A percentile compares a stretch with the other conserved stretches of the same genome.
Conservation (phyloP, 92 coral and sea anemone genomes). For the Anthopleura xanthogrammica region DNA sequence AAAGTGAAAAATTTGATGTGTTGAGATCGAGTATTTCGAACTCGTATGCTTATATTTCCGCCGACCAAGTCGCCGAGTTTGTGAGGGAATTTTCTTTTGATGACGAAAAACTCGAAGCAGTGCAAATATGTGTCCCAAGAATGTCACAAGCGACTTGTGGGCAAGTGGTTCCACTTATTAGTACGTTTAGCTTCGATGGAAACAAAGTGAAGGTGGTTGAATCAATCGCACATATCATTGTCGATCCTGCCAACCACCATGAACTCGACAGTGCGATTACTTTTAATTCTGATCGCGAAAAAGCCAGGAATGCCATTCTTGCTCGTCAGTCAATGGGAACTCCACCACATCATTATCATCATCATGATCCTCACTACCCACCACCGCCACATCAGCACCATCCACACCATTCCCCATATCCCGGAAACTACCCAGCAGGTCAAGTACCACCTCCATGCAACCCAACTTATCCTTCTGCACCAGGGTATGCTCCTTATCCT, state of each 20-base stretch:
- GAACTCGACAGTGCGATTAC: slow-evolving; percentile 48
- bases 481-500: slow-evolving; percentile 16
- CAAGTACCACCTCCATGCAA: slow-evolving; percentile 10
- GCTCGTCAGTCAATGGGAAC: slow-evolving; percentile 14
- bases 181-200: slow-evolving; percentile 51
- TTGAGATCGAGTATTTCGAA: slow-evolving; percentile 29
- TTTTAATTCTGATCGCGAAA: slow-evolving; percentile 36
- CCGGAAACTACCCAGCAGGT: not conserved
- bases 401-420: slow-evolving; percentile 15
- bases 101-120: slow-evolving; percentile 54
- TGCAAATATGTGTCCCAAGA: slow-evolving; percentile 48
- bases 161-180: slow-evolving; percentile 44
- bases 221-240: slow-evolving; percentile 37
- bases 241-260: slow-evolving; percentile 35
- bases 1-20: slow-evolving; percentile 47
- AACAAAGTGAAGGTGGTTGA: slow-evolving; percentile 49
- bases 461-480: slow-evolving; percentile 8
- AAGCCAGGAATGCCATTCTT: slow-evolving; percentile 36
- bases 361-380: slow-evolving; percentile 3
- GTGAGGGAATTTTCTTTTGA: slow-evolving; percentile 54
- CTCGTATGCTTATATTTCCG: slow-evolving; percentile 43
- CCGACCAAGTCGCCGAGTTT: slow-evolving; percentile 63
- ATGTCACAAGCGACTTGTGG: slow-evolving; percentile 42
- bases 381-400: slow-evolving; percentile 10
- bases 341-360: slow-evolving; percentile 5